Conservation (phyloP, 1,140 invertebrate genomes). For the Pteromalus puparum region DNA sequence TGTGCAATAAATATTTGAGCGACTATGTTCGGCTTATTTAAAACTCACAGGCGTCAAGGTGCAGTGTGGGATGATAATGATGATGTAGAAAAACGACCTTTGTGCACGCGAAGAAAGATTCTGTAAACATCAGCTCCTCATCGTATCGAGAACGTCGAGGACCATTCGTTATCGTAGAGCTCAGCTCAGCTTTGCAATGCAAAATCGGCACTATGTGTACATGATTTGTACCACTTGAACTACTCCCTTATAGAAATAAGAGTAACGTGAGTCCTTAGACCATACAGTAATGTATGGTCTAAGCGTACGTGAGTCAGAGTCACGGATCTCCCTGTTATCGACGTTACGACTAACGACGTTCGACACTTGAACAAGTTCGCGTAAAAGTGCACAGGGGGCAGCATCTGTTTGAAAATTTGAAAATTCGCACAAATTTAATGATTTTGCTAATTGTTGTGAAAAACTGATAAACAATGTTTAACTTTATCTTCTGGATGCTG, state of each 20-base stretch:
- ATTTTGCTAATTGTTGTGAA: too few species aligned
- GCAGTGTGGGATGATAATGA: neutral
- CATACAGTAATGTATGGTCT: too few species aligned
- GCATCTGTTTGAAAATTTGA: neutral
- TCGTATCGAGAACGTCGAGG: slow-evolving; percentile 1
- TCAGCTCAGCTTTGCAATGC: slow-evolving; percentile 7
- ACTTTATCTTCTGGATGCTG: too few species aligned
- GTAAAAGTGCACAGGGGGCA: neutral
- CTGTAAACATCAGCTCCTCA: slow-evolving; percentile 45
- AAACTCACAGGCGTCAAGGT: slow-evolving; percentile 13
- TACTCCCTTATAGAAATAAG: too few species aligned
- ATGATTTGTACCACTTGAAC: neutral
- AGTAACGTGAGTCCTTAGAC: too few species aligned
- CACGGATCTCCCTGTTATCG: neutral
- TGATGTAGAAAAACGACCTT: neutral
- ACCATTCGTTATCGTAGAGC: neutral
- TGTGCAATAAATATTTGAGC: neutral
- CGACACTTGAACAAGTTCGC: neutral
- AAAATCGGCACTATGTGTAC: slow-evolving; percentile 15
- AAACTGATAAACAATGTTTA: too few species aligned
- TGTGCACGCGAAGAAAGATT: neutral
- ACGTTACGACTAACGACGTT: neutral
- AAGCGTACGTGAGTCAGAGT: too few species aligned
- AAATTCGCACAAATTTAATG: neutral
- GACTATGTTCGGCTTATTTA: neutral